Evolutionary conservation across 2,888 invertebrate species (phyloP).

Genomic region (Cheilosia vernalis): DNA sequence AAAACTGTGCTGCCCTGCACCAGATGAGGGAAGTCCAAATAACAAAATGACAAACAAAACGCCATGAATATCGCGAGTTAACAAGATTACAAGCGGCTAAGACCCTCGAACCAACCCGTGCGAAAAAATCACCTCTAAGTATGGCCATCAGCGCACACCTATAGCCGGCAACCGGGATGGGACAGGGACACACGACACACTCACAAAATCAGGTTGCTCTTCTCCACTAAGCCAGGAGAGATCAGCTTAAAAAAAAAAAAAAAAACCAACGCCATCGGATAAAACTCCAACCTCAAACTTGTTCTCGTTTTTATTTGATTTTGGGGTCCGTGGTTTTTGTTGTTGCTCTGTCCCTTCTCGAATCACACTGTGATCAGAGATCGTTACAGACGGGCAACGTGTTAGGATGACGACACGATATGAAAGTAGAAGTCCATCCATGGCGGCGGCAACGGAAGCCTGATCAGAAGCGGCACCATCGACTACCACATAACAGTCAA

Average conservation of each 20-base stretch:
- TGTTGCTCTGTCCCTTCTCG: conserved; percentile 43
- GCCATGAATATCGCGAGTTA: conserved; percentile 59
- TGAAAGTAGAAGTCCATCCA: conserved; percentile 70
- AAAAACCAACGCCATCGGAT: conserved; percentile 4
- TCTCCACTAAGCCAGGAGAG: conserved; percentile 26
- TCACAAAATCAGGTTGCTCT: conserved; percentile 34
- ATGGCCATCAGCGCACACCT: conserved; percentile 63
- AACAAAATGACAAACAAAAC: conserved; percentile 58
- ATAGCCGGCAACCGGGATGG: conserved; percentile 46
- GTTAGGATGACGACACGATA: conserved; percentile 74
- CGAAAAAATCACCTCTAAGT: conserved; percentile 69
- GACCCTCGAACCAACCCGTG: conserved; percentile 62
- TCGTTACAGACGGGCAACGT: conserved; percentile 67
- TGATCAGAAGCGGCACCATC: conserved; percentile 73
- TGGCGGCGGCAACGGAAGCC: conserved; percentile 68
- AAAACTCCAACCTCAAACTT: conserved; percentile 67
- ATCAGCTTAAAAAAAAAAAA: conserved; percentile 2
- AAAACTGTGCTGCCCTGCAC: conserved; percentile 4
- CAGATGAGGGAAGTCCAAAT: conserved; percentile 20
- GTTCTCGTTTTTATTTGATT: conserved; percentile 73
- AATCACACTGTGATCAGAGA: conserved; percentile 46
- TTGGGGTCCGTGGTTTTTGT: conserved; percentile 53
- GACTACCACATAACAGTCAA: conserved; percentile 72
- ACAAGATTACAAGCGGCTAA: conserved; percentile 70
- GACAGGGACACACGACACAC: conserved; percentile 20